A percentile compares a stretch with the other conserved stretches of the same genome.
phyloP scores from a whole-genome alignment of 2,113 vertebrate species.

The Phylloscopus whistleri region DNA sequence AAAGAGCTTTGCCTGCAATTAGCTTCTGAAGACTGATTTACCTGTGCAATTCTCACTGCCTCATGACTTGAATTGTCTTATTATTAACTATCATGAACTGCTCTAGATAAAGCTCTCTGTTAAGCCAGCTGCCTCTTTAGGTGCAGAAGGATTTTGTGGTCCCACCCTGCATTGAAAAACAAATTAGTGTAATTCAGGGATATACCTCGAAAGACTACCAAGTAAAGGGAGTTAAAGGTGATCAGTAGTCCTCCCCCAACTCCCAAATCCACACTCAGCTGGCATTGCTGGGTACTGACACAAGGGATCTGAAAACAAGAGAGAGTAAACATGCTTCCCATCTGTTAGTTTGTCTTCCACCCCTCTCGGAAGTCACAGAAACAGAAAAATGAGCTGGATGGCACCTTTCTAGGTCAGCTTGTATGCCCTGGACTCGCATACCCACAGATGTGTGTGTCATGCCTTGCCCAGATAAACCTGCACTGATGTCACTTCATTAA shows the following conservation, averaged over 20 bases:
- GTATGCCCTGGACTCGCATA: rapidly evolving
- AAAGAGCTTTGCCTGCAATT: background rate
- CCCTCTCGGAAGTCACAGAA: background rate
- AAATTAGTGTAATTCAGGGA: background rate
- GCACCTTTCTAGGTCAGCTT: background rate
- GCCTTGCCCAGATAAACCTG: background rate
- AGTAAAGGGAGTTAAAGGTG: background rate
- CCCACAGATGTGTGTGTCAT: background rate
- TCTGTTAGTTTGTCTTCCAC: background rate
- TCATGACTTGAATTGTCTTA: background rate
- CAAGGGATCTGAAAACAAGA: background rate
- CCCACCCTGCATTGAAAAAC: background rate
- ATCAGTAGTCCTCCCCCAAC: background rate
- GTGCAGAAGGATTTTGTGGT: background rate
- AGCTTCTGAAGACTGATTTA: background rate
- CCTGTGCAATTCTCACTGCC: background rate
- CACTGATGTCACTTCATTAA: background rate
- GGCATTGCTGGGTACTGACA: background rate
- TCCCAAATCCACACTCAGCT: background rate
- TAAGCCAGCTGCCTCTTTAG: background rate
- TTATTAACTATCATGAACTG: background rate
- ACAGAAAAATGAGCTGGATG: background rate
- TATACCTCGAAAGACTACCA: background rate
- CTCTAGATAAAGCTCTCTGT: background rate
- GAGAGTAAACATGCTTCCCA: background rate